phyloP scores from a whole-genome alignment of 2,888 invertebrate genomes.

The Invenusta paracnida region DNA sequence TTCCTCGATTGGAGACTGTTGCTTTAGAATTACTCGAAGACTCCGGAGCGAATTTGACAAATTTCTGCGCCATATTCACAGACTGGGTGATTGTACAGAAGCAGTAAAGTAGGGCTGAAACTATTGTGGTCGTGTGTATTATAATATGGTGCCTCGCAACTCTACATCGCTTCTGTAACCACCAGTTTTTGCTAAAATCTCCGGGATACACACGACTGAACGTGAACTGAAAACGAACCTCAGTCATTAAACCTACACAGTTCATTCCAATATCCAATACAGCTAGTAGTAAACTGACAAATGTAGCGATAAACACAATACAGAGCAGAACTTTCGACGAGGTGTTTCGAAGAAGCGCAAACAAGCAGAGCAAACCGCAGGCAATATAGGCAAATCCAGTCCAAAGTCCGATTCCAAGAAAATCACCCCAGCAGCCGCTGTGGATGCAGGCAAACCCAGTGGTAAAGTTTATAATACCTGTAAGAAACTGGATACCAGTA shows the following conservation, averaged over 20 bases:
- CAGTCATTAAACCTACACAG: neutral
- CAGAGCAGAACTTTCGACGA: neutral
- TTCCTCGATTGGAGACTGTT: too few relatives aligned
- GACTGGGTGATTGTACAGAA: neutral
- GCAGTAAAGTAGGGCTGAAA: neutral
- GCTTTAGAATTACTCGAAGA: neutral
- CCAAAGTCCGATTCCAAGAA: neutral
- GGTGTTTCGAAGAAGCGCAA: neutral
- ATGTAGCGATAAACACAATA: neutral
- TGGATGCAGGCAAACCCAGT: neutral
- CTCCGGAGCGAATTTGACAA: neutral
- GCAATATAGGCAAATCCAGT: neutral
- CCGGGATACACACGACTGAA: neutral
- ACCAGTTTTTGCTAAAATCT: neutral
- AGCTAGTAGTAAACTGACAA: neutral
- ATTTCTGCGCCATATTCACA: neutral
- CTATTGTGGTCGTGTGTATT: neutral
- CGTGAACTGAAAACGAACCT: neutral
- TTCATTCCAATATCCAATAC: neutral
- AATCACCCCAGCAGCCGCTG: slow-evolving; percentile 13
- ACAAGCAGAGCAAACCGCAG: neutral
- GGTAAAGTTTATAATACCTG: slow-evolving; percentile 1
- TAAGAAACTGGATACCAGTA: neutral
- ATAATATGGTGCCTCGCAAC: neutral
- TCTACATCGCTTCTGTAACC: neutral